Percentiles rank a stretch among this genome's conserved stretches.
phyloP scores from a whole-genome alignment of 1,140 invertebrate genomes.

The Phymorhynchus buccinoides region DNA sequence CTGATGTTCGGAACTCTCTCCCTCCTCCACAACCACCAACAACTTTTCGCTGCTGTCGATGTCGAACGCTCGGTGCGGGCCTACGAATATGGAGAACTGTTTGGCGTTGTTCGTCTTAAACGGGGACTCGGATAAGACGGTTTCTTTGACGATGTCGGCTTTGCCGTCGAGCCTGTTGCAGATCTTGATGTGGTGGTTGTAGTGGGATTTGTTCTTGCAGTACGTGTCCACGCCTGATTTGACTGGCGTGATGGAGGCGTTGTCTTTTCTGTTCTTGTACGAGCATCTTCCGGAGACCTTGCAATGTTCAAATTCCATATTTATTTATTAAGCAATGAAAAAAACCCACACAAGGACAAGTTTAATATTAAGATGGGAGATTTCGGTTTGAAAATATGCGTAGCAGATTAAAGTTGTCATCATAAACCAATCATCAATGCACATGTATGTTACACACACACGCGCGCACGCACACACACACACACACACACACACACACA shows the following conservation, averaged over 20 bases:
- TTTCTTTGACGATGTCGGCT: not conserved
- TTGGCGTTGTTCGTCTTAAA: not conserved
- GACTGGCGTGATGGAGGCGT: not conserved
- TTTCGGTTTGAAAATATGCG: no score
- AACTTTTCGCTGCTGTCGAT: not conserved
- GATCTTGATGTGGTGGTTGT: not conserved
- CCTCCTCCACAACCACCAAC: conserved; percentile 7
- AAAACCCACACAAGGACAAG: no score
- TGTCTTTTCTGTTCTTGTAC: not conserved
- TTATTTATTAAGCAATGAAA: no score
- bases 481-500: no score
- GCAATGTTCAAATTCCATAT: no score
- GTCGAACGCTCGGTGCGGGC: not conserved
- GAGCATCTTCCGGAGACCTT: not conserved
- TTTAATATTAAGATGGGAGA: no score
- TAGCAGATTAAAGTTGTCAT: no score
- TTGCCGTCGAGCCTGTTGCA: not conserved
- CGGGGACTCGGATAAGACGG: not conserved
- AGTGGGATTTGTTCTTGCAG: not conserved
- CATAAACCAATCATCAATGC: no score
- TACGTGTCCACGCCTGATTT: not conserved
- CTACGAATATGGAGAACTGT: not conserved
- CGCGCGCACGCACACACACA: no score
- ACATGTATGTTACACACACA: no score
- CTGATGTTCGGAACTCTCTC: not conserved